These are phyloP conservation scores for Amyelois transitella DNA, from an alignment of 1,140 invertebrate species.

Conservation along the genomic window DNA sequence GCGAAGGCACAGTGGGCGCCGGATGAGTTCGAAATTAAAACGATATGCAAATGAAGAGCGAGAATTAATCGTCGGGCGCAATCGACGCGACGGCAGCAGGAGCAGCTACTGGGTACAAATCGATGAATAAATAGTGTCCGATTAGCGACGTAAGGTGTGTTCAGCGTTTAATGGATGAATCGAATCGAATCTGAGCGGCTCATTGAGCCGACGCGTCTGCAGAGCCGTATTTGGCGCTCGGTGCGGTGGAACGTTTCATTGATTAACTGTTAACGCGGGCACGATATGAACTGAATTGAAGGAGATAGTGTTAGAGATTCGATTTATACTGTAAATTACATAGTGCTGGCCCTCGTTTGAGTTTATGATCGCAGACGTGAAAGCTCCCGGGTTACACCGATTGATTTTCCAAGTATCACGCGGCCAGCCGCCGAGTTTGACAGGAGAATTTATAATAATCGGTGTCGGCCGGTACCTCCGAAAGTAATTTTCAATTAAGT, in stretches of 20 bases:
- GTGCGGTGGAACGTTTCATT: constrained; percentile 27
- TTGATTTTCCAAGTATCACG: constrained; percentile 22
- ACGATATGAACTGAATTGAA: constrained; percentile 17
- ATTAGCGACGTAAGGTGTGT: constrained; percentile 44
- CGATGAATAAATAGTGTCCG: constrained; percentile 55
- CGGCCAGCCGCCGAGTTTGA: constrained; percentile 27
- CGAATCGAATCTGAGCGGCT: constrained; percentile 28
- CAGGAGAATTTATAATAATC: constrained; percentile 45
- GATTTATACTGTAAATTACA: constrained; percentile 14
- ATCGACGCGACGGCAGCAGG: constrained; percentile 45
- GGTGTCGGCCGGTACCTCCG: constrained; percentile 24
- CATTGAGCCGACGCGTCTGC: constrained; percentile 32
- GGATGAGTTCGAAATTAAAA: constrained; percentile 63
- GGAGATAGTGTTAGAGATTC: constrained; percentile 15
- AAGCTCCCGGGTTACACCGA: constrained; percentile 31
- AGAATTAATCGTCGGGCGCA: constrained; percentile 54
- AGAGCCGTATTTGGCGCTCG: constrained; percentile 32
- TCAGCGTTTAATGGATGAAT: constrained; percentile 41
- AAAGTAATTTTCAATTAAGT: constrained; percentile 65
- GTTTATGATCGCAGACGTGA: constrained; percentile 17
- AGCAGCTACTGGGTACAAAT: constrained; percentile 51
- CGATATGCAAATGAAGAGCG: constrained; percentile 57
- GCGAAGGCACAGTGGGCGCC: constrained; percentile 52
- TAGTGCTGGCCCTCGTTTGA: constrained; percentile 1
- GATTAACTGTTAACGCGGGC: constrained; percentile 26